Conservation (phyloP, 2,113 vertebrate species). For the Tympanuchus pallidicinctus region DNA sequence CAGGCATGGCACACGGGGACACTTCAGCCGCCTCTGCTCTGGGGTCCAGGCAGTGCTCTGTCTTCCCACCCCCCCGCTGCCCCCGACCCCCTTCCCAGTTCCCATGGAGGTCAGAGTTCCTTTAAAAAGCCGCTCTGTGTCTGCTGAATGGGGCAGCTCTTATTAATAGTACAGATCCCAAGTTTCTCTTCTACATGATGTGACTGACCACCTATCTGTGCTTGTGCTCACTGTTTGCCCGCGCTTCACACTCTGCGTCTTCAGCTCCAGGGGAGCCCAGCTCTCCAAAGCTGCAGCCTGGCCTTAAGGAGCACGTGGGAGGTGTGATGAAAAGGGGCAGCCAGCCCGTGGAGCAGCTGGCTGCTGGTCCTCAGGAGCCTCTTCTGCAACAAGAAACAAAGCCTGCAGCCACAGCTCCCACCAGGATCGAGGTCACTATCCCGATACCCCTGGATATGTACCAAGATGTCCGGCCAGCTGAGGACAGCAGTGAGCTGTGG, state of each 20-base stretch:
- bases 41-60: fast-evolving
- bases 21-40: fast-evolving
- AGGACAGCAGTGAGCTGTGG: neutral
- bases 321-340: neutral
- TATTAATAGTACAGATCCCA: neutral
- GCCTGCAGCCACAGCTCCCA: neutral
- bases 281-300: neutral
- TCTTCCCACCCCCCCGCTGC: neutral
- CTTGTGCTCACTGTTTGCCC: constrained; percentile 60
- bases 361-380: neutral
- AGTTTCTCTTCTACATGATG: neutral
- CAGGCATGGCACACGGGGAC: neutral
- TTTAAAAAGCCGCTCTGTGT: neutral
- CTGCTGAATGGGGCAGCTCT: neutral
- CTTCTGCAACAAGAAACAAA: neutral
- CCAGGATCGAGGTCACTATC: constrained; percentile 51
- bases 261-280: constrained; percentile 52
- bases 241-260: constrained; percentile 17
- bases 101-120: neutral
- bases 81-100: neutral
- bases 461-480: neutral
- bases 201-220: neutral
- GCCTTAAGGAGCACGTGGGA: neutral
- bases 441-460: constrained; percentile 29
- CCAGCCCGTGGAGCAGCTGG: neutral